Base-by-base conservation (phyloP, 2,888 invertebrate genomes). In the Stenurella melanura region DNA sequence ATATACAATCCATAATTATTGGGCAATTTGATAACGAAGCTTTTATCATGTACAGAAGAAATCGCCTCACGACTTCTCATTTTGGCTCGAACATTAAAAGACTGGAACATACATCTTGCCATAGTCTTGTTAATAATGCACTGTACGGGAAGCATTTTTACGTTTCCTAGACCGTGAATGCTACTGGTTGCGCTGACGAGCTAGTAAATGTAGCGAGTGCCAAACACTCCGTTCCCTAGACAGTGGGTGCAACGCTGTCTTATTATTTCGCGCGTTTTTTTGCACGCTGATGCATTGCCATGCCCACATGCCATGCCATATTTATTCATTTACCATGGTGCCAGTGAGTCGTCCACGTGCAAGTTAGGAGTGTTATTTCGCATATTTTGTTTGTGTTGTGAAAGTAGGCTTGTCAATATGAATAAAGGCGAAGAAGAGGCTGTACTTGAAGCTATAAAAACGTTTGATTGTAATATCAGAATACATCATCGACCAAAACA, bases 381-480 rank as follows among this genome's bases (percentile, higher is more conserved):
- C 63, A 26, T 63, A 63, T 63, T 63, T 63, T 63, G 63, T 63
- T 63, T 34, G 12, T 34, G 34, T 26, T 30, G 26, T 63, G 63
- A 63, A 30, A 63, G 26, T 63, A 26, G 26, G 12, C 15, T 63
- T 34, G 26, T 63, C n/a, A 63, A 63, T 30, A 63, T 63, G 63
- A 63, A 63, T 63, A 12, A 34, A 26, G 34, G 34, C 34, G 63
- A 34, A 63, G 63, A 63, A 63, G 63, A 63, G 17, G 17, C 12
- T 63, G 26, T 63, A 30, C 30, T 63, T 30, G 34, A 63, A 63
- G 15, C 15, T 63, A 63, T 63, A 34, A 63, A 63, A 63, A 34
- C 34, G 26, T 63, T 63, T 63, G 63, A 63, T 63, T 30, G 34
- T 63, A 63, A 34, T 63, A 34, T 34, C 15, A 63, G 63, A 63